Evolutionary conservation across 1,140 invertebrate species (phyloP).

Genomic region (Schlechtendalia chinensis): DNA sequence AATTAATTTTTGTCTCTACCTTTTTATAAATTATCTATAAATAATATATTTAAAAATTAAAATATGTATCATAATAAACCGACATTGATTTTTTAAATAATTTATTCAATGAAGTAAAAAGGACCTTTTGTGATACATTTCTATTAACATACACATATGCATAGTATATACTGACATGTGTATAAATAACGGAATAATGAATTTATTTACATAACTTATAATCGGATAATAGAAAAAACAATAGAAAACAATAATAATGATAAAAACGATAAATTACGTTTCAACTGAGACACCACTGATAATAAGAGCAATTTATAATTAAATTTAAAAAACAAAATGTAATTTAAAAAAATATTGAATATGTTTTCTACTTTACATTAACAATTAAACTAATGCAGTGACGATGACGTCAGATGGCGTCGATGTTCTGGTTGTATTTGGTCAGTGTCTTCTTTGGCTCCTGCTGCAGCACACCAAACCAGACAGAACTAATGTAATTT

Average conservation of each 20-base stretch:
- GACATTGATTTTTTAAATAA: too few relatives aligned
- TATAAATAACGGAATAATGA: too few relatives aligned
- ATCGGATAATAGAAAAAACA: neutral
- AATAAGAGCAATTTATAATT: neutral
- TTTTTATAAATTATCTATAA: too few relatives aligned
- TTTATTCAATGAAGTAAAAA: too few relatives aligned
- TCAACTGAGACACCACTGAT: neutral
- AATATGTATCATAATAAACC: too few relatives aligned
- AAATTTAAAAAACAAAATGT: neutral
- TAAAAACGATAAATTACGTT: neutral
- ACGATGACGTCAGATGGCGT: constrained; percentile 36
- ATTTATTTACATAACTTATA: neutral
- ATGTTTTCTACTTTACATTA: constrained; percentile 18
- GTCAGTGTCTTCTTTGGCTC: constrained; percentile 44
- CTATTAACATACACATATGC: too few relatives aligned
- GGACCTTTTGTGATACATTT: too few relatives aligned
- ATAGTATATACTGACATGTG: too few relatives aligned
- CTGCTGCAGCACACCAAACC: neutral
- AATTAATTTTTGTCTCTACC: too few relatives aligned
- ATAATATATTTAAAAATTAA: too few relatives aligned
- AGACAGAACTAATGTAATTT: constrained; percentile 48
- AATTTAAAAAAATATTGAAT: neutral
- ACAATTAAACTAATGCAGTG: constrained; percentile 42
- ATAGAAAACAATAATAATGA: neutral
- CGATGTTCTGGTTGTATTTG: constrained; percentile 30